Evolutionary conservation across 2,797 vertebrate genomes (phyloP), one percentile per base, ranked within the genome.

Genomic region (Echiichthys vipera): DNA sequence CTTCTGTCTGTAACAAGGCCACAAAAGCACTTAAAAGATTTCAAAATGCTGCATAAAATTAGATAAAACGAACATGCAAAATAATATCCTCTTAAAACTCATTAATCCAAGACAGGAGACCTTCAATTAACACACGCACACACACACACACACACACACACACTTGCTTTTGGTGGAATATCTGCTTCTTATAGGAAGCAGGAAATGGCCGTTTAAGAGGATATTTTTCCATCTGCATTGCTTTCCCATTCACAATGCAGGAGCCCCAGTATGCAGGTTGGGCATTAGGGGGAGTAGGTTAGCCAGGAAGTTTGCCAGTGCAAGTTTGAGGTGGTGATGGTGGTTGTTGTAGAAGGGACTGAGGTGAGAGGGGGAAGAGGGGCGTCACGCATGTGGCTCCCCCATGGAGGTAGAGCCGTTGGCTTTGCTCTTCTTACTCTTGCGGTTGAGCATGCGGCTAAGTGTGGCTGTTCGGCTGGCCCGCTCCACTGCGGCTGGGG

Each of bases 381-480:
- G 64, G 45, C 69, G 71, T 94, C 92, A 94, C 42, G 80, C 87
- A 12, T 84, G 81, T 30, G 93, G 94, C 65, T 96, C 95, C 65
- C 84, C 84, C 0, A 83, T 77, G 15, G 95, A 95, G 86, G 94
- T 86, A 36, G 95, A 95, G 84, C 95, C 83, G 61, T 96, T 94
- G 59, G 42, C 91, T 93, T 95, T 97, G 87, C 93, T 94, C 89
- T 95, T 95, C 90, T 92, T 96, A 76, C 94, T 93, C 91, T 94
- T 99, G 91, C 89, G 95, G 93, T 91, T 95, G 49, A 99, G 94
- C 78, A 98, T 95, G 18, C 95, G 94, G 65, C 93, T 93, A 17
- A 98, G 93, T 0, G 96, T 98, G 62, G 90, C 93, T 0, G 96
- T 95, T 50, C 95, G 95, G 90, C 94, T 96, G 84, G 92, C 95